These are phyloP conservation scores for Anastrepha obliqua DNA, from an alignment of 1,140 invertebrate species.

Conservation along the genomic window DNA sequence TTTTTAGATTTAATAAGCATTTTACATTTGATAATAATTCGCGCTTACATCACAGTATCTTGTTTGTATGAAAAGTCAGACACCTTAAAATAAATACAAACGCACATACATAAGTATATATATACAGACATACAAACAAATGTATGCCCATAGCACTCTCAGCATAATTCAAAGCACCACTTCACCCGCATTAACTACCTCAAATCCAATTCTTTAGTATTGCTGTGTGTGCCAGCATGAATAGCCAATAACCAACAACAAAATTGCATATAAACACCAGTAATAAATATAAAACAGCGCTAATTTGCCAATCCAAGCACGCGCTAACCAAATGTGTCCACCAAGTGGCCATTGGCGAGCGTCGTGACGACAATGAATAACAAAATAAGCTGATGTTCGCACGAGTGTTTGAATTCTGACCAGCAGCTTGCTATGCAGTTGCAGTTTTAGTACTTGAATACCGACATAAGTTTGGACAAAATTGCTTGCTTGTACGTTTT, in stretches of 20 bases:
- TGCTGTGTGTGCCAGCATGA: background rate
- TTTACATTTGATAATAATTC: too few species aligned
- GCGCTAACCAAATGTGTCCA: slow-evolving; percentile 44
- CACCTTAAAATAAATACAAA: background rate
- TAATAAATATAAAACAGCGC: too few species aligned
- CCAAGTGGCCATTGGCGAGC: slow-evolving; percentile 6
- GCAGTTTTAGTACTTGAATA: too few species aligned
- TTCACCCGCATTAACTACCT: background rate
- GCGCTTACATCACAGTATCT: too few species aligned
- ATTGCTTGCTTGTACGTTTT: background rate
- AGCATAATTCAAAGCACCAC: background rate
- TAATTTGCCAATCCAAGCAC: slow-evolving; percentile 9
- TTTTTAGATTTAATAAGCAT: too few species aligned
- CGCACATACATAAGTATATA: background rate
- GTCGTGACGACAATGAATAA: slow-evolving; percentile 41
- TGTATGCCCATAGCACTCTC: background rate
- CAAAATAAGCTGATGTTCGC: background rate
- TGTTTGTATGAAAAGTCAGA: background rate
- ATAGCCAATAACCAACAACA: background rate
- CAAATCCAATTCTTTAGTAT: background rate
- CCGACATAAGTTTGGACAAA: background rate
- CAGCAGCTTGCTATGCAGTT: background rate
- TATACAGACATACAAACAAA: background rate
- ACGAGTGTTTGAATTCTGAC: background rate
- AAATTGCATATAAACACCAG: background rate